phyloP scores from a whole-genome alignment of 23 tunicate species.

The Botrylloides violaceus region DNA sequence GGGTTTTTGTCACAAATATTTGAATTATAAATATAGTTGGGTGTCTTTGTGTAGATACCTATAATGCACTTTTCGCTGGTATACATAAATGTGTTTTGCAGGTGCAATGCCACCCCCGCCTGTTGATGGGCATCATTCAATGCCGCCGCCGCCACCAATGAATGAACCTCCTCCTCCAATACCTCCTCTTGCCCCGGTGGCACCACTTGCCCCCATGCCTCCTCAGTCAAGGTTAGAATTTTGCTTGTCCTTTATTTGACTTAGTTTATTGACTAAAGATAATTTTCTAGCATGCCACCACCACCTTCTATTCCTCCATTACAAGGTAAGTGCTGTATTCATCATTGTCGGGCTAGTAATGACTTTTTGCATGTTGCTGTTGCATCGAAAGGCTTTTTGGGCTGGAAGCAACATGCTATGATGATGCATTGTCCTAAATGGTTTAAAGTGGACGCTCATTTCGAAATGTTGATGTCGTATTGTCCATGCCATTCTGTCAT shows the following conservation, averaged over 20 bases:
- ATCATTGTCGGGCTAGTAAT: no score
- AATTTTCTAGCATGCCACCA: background rate
- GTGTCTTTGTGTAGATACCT: background rate
- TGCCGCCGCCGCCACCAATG: constrained; percentile 63
- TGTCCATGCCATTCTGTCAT: no score
- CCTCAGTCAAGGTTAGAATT: background rate
- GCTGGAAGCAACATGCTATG: no score
- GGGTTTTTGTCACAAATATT: background rate
- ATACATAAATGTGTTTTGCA: background rate
- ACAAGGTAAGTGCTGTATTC: background rate
- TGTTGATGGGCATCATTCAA: constrained; percentile 20
- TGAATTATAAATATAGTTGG: background rate
- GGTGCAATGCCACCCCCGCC: constrained; percentile 41
- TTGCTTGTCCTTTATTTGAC: background rate
- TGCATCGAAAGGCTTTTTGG: no score
- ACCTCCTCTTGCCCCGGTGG: constrained; percentile 10
- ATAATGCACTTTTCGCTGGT: background rate
- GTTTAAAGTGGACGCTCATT: no score
- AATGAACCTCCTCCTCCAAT: constrained; percentile 13
- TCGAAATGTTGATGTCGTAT: no score
- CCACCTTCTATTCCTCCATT: background rate
- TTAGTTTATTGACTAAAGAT: background rate
- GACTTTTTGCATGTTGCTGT: background rate
- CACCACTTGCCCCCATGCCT: constrained; percentile 16
- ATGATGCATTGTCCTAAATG: no score